Evolutionary conservation across 2,888 invertebrate species (phyloP).

Genomic region (Hoplodrina ambigua): DNA sequence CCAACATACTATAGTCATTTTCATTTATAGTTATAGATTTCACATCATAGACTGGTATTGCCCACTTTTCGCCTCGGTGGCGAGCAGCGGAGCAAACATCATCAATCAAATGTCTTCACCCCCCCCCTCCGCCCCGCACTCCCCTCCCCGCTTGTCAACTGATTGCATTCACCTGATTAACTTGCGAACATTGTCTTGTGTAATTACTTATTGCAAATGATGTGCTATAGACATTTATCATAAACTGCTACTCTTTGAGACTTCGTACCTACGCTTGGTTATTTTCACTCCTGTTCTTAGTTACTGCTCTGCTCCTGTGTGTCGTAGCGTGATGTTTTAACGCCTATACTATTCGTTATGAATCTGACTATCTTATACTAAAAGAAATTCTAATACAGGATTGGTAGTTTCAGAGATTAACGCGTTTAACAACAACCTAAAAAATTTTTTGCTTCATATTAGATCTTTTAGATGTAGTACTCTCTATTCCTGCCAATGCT

Average conservation of each 20-base stretch:
- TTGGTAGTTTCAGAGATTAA: too few relatives aligned
- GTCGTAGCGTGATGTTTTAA: too few relatives aligned
- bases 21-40: neutral
- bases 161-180: constrained; percentile 66
- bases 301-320: too few relatives aligned
- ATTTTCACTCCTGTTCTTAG: too few relatives aligned
- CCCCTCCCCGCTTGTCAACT: constrained; percentile 48
- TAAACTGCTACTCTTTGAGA: neutral
- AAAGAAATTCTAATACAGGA: too few relatives aligned
- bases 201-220: constrained; percentile 21
- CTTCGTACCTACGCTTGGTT: too few relatives aligned
- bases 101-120: constrained; percentile 68
- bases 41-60: neutral
- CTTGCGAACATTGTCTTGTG: constrained; percentile 35
- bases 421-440: too few relatives aligned
- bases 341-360: too few relatives aligned
- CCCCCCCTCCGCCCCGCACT: constrained; percentile 28
- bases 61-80: constrained; percentile 9
- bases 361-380: too few relatives aligned
- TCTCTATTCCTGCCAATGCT: too few relatives aligned
- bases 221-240: neutral
- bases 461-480: too few relatives aligned
- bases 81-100: constrained; percentile 53
- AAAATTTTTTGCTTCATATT: too few relatives aligned
- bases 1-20: neutral